Conservation (phyloP, 1,140 invertebrate species). For the Halyomorpha halys region DNA sequence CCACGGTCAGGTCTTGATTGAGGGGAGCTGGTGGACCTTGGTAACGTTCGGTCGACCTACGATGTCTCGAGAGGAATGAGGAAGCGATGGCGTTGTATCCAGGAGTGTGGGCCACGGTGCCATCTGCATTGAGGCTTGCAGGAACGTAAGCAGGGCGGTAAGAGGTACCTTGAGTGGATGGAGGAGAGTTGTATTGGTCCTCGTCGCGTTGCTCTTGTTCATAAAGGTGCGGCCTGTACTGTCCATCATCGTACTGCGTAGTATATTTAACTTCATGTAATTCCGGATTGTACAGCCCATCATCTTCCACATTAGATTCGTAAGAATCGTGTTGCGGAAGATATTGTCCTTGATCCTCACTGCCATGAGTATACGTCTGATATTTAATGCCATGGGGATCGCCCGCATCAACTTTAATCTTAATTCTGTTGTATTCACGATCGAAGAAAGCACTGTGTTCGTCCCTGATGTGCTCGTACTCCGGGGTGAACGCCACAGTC, state of each 20-base stretch:
- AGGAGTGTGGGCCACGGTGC: slow-evolving; percentile 42
- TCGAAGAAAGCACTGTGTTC: not conserved
- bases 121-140: slow-evolving; percentile 31
- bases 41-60: not conserved
- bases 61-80: not conserved
- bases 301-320: no score
- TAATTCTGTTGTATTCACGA: not conserved
- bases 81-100: slow-evolving; percentile 5
- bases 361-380: no score
- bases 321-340: no score
- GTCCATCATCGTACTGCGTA: no score
- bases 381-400: no score
- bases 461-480: slow-evolving; percentile 20
- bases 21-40: slow-evolving; percentile 13
- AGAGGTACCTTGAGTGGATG: not conserved
- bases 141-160: not conserved
- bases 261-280: no score
- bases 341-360: no score
- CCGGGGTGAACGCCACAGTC: slow-evolving; percentile 41
- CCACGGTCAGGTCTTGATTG: slow-evolving; percentile 45
- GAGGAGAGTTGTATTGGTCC: slow-evolving; percentile 36
- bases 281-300: no score
- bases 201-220: no score
- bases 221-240: no score
- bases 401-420: slow-evolving; percentile 31